phyloP scores from a whole-genome alignment of 1,140 invertebrate species.

The Episyrphus balteatus region DNA sequence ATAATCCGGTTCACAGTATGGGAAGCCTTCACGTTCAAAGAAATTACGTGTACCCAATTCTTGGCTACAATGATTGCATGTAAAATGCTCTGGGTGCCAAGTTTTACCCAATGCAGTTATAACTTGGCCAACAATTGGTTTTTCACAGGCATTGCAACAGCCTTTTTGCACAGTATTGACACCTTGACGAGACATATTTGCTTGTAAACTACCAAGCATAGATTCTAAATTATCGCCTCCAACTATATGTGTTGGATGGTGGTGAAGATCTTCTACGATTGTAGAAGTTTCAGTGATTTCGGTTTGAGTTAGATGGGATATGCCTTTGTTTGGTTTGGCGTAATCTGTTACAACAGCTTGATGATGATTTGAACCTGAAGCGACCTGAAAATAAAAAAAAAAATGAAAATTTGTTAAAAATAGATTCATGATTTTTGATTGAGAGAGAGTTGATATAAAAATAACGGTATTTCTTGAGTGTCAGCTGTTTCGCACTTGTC shows the following conservation, averaged over 20 bases:
- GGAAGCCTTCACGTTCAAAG: conserved; percentile 92
- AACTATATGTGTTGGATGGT: conserved; percentile 1
- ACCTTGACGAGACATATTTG: conserved; percentile 94
- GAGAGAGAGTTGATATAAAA: not conserved
- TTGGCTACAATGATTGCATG: conserved; percentile 91
- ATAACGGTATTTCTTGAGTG: not conserved
- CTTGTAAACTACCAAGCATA: conserved; percentile 67
- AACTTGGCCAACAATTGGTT: conserved; percentile 95
- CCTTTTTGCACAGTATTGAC: conserved; percentile 96
- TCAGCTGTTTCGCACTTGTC: no score
- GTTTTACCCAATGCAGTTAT: conserved; percentile 89
- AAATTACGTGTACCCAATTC: conserved; percentile 96
- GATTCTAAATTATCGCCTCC: conserved; percentile 66
- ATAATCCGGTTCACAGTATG: conserved; percentile 97
- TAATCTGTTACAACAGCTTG: conserved; percentile 56
- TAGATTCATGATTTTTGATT: not conserved
- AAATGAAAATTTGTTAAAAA: not conserved
- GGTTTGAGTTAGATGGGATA: conserved; percentile 39
- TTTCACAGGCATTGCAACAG: conserved; percentile 94
- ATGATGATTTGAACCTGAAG: conserved; percentile 42
- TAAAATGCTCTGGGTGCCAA: conserved; percentile 99
- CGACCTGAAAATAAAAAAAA: conserved; percentile 40
- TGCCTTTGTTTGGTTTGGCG: conserved; percentile 56
- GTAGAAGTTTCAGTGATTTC: conserved; percentile 33
- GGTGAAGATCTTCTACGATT: conserved; percentile 19